These are phyloP conservation scores for Petrophora chlorosata DNA, from an alignment of 2,888 invertebrate genomes.

Conservation along the genomic window DNA sequence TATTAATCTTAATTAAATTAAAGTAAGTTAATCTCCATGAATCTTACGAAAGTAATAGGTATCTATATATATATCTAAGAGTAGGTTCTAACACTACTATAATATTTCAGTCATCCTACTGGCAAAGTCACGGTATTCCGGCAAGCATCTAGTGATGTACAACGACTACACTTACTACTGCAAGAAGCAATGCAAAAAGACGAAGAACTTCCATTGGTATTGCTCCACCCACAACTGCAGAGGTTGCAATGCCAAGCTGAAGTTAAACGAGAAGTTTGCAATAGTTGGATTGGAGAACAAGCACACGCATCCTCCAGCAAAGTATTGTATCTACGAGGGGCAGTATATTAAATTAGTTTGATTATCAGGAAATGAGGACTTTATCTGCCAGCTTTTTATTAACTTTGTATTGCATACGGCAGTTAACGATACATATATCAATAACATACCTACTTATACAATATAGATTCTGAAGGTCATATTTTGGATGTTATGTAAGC, in stretches of 20 bases:
- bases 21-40: too few species aligned
- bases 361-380: background rate
- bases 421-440: background rate
- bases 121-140: constrained; percentile 68
- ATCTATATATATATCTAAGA: too few species aligned
- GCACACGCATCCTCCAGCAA: constrained; percentile 66
- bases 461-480: too few species aligned
- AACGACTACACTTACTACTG: constrained; percentile 73
- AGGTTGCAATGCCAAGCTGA: constrained; percentile 69
- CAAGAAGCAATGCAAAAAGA: constrained; percentile 66
- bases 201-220: constrained; percentile 65
- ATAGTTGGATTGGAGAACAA: constrained; percentile 53
- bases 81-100: constrained; percentile 5
- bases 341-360: constrained; percentile 54
- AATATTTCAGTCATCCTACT: constrained; percentile 59
- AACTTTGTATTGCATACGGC: background rate
- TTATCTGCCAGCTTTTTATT: background rate
- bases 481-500: too few species aligned
- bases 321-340: constrained; percentile 64
- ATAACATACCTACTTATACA: too few species aligned
- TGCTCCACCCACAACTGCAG: constrained; percentile 73
- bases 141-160: constrained; percentile 64
- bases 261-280: constrained; percentile 59
- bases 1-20: too few species aligned
- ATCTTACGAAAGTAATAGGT: too few species aligned